A percentile compares a stretch with the other conserved stretches of the same genome.
phyloP scores from a whole-genome alignment of 2,797 vertebrate species.

The Labeo calbasu region DNA sequence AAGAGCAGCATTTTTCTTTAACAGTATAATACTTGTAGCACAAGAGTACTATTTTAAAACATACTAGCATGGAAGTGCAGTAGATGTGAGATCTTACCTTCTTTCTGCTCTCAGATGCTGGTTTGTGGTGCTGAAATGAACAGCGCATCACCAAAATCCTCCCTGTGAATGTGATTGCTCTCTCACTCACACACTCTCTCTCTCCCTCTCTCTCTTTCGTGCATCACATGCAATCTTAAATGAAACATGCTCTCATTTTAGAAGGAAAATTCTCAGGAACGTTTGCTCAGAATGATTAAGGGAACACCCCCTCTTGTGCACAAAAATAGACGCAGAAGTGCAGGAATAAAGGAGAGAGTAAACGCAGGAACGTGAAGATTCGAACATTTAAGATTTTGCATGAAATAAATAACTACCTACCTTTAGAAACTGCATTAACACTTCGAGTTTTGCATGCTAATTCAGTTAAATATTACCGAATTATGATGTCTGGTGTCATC shows the following conservation, averaged over 20 bases:
- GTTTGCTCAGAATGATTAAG: conserved; percentile 2
- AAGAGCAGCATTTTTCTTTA: neutral
- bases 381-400: neutral
- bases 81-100: conserved; percentile 32
- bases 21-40: neutral
- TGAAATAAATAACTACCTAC: neutral
- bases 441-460: neutral
- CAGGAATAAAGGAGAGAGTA: neutral
- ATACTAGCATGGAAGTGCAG: neutral
- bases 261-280: neutral
- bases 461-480: neutral
- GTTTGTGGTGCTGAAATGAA: conserved; percentile 76
- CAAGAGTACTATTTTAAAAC: neutral
- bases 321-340: neutral
- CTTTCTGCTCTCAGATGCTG: conserved; percentile 10
- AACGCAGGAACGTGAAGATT: neutral
- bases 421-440: neutral
- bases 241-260: conserved; percentile 33
- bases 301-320: conserved; percentile 2
- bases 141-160: conserved; percentile 78
- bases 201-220: neutral
- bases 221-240: conserved; percentile 20
- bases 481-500: neutral
- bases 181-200: conserved; percentile 38
- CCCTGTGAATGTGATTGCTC: conserved; percentile 79